These are phyloP conservation scores for Luscinia luscinia DNA, from an alignment of 2,797 vertebrate genomes.

Conservation along the genomic window DNA sequence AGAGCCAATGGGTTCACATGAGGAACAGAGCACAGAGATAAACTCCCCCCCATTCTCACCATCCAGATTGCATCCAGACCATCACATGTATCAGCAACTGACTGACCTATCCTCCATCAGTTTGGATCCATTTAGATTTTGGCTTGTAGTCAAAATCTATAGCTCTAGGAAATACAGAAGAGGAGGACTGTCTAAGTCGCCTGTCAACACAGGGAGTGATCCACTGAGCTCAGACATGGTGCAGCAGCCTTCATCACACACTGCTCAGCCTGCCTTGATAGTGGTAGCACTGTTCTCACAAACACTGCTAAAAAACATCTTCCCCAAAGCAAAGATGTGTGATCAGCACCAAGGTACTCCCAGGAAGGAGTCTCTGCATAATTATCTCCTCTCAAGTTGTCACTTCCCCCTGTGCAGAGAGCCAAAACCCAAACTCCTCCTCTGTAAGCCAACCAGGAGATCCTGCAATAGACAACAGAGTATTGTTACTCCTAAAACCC, in stretches of 20 bases:
- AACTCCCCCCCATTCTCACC: not conserved
- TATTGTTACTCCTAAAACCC: not conserved
- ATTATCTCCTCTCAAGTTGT: not conserved
- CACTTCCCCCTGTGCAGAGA: not conserved
- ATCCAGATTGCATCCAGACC: conserved; percentile 32
- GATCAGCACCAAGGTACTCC: not conserved
- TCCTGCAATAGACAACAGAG: not conserved
- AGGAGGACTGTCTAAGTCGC: not conserved
- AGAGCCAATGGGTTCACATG: not conserved
- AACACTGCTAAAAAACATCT: not conserved
- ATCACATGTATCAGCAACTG: not conserved
- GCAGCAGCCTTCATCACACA: not conserved
- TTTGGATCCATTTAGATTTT: conserved; percentile 32
- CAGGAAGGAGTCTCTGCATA: not conserved
- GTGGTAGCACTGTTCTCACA: not conserved
- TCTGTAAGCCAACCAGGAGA: not conserved
- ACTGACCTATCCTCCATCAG: not conserved
- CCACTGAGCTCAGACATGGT: not conserved
- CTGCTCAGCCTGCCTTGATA: not conserved
- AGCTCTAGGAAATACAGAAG: not conserved
- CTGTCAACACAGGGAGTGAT: not conserved
- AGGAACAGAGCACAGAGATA: not conserved
- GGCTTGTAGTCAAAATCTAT: conserved; percentile 11
- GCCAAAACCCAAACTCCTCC: conserved; percentile 12
- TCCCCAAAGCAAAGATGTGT: not conserved